phyloP scores from a whole-genome alignment of 1,140 invertebrate species.

The Dendroctonus valens region DNA sequence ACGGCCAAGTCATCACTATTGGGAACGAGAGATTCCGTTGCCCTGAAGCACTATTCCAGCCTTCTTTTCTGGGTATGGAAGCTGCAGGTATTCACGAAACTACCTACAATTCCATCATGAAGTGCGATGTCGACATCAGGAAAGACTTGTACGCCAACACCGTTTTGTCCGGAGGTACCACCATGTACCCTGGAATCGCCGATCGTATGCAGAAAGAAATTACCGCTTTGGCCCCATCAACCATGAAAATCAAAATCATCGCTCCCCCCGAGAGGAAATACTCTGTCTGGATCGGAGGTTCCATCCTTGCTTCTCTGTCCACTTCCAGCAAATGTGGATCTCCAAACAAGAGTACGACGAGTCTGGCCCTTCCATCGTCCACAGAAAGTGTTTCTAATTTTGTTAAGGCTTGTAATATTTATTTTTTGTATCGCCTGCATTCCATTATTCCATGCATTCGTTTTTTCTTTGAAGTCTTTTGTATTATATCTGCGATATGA shows the following conservation, averaged over 20 bases:
- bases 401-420: constrained; percentile 20
- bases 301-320: constrained; percentile 79
- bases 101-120: constrained; percentile 94
- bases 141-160: constrained; percentile 88
- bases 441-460: constrained; percentile 42
- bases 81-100: constrained; percentile 89
- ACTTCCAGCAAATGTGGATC: constrained; percentile 90
- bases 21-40: constrained; percentile 93
- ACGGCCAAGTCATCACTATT: constrained; percentile 80
- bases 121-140: constrained; percentile 88
- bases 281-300: constrained; percentile 68
- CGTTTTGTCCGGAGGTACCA: constrained; percentile 80
- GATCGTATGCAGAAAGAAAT: constrained; percentile 76
- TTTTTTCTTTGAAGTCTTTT: constrained; percentile 35
- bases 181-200: constrained; percentile 71
- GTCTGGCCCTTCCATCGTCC: constrained; percentile 87
- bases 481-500: constrained; percentile 56
- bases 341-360: constrained; percentile 54
- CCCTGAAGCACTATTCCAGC: constrained; percentile 91
- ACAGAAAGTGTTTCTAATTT: constrained; percentile 88
- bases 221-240: constrained; percentile 71
- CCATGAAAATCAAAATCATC: constrained; percentile 94
- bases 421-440: constrained; percentile 35
- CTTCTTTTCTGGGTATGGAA: constrained; percentile 88
- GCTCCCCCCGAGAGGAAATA: constrained; percentile 91